Evolutionary conservation across 2,113 vertebrate genomes (phyloP).

Genomic region (Erpornis zantholeuca): DNA sequence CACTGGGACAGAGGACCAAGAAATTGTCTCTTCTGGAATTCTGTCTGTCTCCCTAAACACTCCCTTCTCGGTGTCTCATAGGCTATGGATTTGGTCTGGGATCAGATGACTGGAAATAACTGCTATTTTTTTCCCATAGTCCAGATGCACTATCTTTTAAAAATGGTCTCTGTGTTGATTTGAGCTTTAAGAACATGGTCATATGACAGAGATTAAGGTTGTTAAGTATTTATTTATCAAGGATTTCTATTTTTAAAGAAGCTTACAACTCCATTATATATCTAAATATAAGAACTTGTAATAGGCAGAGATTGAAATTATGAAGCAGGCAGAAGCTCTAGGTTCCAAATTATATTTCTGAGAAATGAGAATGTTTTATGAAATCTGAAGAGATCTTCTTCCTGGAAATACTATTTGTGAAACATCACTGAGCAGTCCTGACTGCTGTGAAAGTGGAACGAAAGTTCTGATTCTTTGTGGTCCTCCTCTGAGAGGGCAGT

Average conservation of each 20-base stretch:
- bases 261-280: constrained; percentile 9
- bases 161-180: background rate
- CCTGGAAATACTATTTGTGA: constrained; percentile 39
- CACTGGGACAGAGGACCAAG: background rate
- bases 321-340: background rate
- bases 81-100: background rate
- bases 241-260: constrained; percentile 52
- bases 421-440: background rate
- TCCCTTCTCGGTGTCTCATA: background rate
- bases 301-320: background rate
- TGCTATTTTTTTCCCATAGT: background rate
- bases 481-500: background rate
- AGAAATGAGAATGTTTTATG: constrained; percentile 11
- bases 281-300: constrained; percentile 39
- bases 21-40: background rate
- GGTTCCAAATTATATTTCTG: constrained; percentile 20
- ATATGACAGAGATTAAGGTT: constrained; percentile 50
- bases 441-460: background rate
- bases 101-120: constrained; percentile 10
- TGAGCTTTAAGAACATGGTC: background rate
- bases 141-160: constrained; percentile 24
- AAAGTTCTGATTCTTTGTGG: background rate
- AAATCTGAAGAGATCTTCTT: constrained; percentile 32
- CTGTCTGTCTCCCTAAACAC: background rate
- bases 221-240: constrained; percentile 47